phyloP scores from a whole-genome alignment of 2,888 invertebrate species.

The Cheiracanthium punctorium region DNA sequence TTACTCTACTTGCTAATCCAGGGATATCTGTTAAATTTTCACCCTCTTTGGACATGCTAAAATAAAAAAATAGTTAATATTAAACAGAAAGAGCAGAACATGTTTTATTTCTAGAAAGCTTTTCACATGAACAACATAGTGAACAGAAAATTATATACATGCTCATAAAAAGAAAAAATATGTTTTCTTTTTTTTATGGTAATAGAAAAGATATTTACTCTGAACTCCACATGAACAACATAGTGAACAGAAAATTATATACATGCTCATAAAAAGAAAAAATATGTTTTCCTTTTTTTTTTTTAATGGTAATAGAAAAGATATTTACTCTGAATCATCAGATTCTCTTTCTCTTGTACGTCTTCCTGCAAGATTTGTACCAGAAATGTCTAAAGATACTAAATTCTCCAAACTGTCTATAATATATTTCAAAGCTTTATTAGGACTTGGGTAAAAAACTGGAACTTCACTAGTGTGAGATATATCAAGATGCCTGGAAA shows the following conservation, averaged over 20 bases:
- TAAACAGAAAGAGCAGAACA: too few species aligned
- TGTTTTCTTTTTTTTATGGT: too few species aligned
- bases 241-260: too few species aligned
- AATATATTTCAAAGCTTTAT: slow-evolving; percentile 83
- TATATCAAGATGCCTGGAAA: slow-evolving; percentile 86
- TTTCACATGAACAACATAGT: too few species aligned
- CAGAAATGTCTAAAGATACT: slow-evolving; percentile 92
- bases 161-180: too few species aligned
- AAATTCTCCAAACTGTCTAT: slow-evolving; percentile 85
- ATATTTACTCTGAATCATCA: background rate
- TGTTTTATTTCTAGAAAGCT: too few species aligned
- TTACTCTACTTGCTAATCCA: slow-evolving; percentile 86
- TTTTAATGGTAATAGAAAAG: background rate
- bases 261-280: too few species aligned
- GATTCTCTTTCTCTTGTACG: slow-evolving; percentile 77
- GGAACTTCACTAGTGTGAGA: slow-evolving; percentile 79
- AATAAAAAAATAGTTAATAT: background rate
- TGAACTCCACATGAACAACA: too few species aligned
- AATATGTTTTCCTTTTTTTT: too few species aligned
- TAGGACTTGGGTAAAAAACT: slow-evolving; percentile 84
- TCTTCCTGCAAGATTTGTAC: slow-evolving; percentile 94
- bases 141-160: too few species aligned
- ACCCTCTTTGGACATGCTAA: slow-evolving; percentile 20
- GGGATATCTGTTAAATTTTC: slow-evolving; percentile 83
- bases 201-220: background rate